These are phyloP conservation scores for Crossaster papposus DNA, from an alignment of 53 echinoderm and acorn worm species.

Conservation along the genomic window DNA sequence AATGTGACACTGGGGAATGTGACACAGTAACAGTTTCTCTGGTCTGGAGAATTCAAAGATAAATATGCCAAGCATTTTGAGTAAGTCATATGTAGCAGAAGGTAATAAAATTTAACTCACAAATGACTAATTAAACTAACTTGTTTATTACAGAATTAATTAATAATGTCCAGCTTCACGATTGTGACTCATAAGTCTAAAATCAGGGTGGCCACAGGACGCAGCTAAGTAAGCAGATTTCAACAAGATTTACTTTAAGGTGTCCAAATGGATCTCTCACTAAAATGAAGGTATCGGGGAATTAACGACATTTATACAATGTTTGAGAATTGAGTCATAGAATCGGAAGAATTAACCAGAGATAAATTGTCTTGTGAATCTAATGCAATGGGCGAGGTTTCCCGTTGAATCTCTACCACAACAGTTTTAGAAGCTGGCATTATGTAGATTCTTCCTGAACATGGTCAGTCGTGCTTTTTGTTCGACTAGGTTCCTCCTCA, in stretches of 20 bases:
- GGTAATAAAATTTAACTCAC: too few relatives aligned
- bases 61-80: too few relatives aligned
- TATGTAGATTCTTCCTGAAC: slow-evolving; percentile 11
- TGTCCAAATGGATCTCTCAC: neutral
- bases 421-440: slow-evolving; percentile 10
- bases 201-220: slow-evolving; percentile 13
- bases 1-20: too few relatives aligned
- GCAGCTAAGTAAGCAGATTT: slow-evolving; percentile 7
- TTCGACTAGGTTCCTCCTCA: neutral
- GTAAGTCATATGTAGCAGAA: too few relatives aligned
- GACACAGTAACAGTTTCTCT: too few relatives aligned
- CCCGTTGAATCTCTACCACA: neutral
- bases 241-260: neutral
- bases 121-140: neutral
- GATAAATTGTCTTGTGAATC: neutral
- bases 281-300: neutral
- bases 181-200: slow-evolving; percentile 1
- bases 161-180: neutral
- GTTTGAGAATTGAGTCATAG: neutral
- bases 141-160: neutral
- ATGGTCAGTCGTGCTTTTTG: slow-evolving; percentile 5
- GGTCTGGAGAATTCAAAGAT: too few relatives aligned
- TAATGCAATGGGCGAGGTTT: neutral
- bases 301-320: neutral
- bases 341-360: neutral